A percentile compares a stretch with the other conserved stretches of the same genome.
Conservation (phyloP, 2,888 invertebrate species). For the Lasius fuliginosus region DNA sequence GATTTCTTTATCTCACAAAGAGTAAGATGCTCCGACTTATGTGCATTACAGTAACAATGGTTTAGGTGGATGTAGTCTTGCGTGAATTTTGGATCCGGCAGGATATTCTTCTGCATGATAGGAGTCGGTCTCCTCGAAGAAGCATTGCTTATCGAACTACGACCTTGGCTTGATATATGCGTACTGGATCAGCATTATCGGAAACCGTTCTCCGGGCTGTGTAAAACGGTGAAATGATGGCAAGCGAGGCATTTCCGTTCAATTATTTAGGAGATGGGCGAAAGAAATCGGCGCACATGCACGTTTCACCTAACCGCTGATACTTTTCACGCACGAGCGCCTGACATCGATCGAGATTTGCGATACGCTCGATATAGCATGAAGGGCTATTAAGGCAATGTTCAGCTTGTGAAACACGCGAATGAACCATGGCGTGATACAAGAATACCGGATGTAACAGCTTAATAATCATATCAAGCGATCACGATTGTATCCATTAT, state of each 20-base stretch:
- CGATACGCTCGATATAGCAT: conserved; percentile 41
- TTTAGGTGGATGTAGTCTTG: conserved; percentile 89
- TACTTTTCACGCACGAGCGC: conserved; percentile 48
- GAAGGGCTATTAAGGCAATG: conserved; percentile 45
- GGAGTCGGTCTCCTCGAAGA: conserved; percentile 90
- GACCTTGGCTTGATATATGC: conserved; percentile 90
- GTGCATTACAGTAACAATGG: conserved; percentile 89
- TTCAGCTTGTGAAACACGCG: conserved; percentile 49
- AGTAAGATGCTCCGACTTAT: conserved; percentile 88
- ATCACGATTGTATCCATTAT: conserved; percentile 7
- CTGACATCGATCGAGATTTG: conserved; percentile 37
- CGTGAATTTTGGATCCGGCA: conserved; percentile 87
- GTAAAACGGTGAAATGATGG: conserved; percentile 29
- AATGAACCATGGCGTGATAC: conserved; percentile 9
- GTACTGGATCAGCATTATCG: conserved; percentile 87
- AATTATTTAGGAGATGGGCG: conserved; percentile 18
- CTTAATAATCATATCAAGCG: conserved; percentile 9
- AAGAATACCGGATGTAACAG: conserved; percentile 25
- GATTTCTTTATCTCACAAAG: conserved; percentile 89
- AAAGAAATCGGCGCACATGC: conserved; percentile 27
- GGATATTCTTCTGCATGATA: conserved; percentile 78
- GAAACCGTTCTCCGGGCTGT: conserved; percentile 26
- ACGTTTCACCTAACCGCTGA: conserved; percentile 40
- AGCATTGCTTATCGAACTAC: conserved; percentile 91
- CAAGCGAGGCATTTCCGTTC: conserved; percentile 13